Evolutionary conservation across 1,140 invertebrate species (phyloP).

Genomic region (Streblospio benedicti): DNA sequence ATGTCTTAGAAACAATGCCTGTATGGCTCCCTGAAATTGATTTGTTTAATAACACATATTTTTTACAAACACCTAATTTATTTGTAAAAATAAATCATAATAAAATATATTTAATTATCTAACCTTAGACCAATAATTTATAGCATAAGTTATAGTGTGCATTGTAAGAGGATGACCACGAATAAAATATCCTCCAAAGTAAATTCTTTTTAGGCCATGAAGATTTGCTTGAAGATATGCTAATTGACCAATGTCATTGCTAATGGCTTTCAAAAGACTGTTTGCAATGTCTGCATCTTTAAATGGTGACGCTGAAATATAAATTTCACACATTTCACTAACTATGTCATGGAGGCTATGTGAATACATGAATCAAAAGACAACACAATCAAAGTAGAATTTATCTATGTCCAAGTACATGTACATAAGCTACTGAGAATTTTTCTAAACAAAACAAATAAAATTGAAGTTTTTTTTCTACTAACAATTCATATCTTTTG

Average conservation of each 20-base stretch:
- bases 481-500: no score
- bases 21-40: slow-evolving; percentile 55
- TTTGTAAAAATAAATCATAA: neutral
- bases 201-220: slow-evolving; percentile 51
- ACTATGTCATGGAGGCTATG: neutral
- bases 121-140: slow-evolving; percentile 67
- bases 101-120: slow-evolving; percentile 5
- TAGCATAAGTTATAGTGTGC: slow-evolving; percentile 64
- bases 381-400: neutral
- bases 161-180: slow-evolving; percentile 67
- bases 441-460: no score
- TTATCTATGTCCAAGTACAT: neutral
- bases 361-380: neutral
- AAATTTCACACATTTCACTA: neutral
- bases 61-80: neutral
- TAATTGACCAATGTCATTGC: slow-evolving; percentile 71
- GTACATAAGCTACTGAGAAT: neutral
- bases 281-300: slow-evolving; percentile 57
- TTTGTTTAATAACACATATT: slow-evolving; percentile 4
- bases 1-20: slow-evolving; percentile 64
- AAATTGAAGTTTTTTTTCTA: no score
- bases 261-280: slow-evolving; percentile 63
- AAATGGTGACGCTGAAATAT: neutral
- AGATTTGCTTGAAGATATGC: slow-evolving; percentile 63
- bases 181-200: slow-evolving; percentile 70